Evolutionary conservation across 2,888 invertebrate genomes (phyloP).

Genomic region (Meliscaeva auricollis): DNA sequence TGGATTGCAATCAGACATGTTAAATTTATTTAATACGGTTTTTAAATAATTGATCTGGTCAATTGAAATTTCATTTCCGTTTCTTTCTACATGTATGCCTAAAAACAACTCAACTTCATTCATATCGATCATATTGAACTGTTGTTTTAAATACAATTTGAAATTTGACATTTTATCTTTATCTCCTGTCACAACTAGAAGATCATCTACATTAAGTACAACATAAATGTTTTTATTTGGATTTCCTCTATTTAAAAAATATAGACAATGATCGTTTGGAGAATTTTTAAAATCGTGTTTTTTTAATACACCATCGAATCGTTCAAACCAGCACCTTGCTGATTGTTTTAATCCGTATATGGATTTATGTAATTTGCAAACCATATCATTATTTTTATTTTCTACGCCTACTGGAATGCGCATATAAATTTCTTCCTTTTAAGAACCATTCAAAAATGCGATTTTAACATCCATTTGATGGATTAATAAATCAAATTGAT

Average conservation of each 20-base stretch:
- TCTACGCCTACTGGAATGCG: constrained; percentile 1
- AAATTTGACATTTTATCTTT: constrained; percentile 58
- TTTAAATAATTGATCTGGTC: too few relatives aligned
- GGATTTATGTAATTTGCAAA: constrained; percentile 15
- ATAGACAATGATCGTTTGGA: constrained; percentile 66
- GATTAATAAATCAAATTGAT: constrained; percentile 64
- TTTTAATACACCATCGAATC: constrained; percentile 51
- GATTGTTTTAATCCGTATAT: constrained; percentile 59
- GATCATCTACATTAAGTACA: constrained; percentile 76
- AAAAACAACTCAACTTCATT: constrained; percentile 15
- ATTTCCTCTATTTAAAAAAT: constrained; percentile 44
- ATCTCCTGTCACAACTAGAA: constrained; percentile 40
- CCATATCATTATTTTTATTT: not conserved
- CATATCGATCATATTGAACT: constrained; percentile 41
- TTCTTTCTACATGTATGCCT: too few relatives aligned
- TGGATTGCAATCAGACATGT: too few relatives aligned
- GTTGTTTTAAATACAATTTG: constrained; percentile 68
- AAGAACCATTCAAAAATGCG: constrained; percentile 68
- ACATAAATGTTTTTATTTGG: constrained; percentile 71
- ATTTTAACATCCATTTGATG: constrained; percentile 76
- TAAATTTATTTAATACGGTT: too few relatives aligned
- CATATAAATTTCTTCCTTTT: constrained; percentile 11
- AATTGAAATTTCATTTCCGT: too few relatives aligned
- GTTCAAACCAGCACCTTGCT: constrained; percentile 43
- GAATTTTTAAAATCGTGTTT: constrained; percentile 34